These are phyloP conservation scores for Phoxinus dragarum DNA, from an alignment of 2,797 vertebrate species.

Conservation along the genomic window DNA sequence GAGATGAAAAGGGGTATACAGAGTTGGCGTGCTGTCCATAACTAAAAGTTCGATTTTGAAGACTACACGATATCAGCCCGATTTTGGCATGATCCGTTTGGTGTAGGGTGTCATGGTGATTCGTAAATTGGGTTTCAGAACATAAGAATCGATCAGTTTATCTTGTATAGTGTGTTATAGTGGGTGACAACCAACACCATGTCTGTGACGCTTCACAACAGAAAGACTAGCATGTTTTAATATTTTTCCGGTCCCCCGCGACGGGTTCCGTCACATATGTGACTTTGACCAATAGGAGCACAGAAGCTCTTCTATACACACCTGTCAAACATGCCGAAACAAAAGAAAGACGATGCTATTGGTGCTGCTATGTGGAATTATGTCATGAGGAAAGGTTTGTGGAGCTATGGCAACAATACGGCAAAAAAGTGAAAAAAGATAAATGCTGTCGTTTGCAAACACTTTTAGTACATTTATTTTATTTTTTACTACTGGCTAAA, in stretches of 20 bases:
- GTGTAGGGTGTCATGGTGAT: too few relatives aligned
- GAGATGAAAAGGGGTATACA: not conserved
- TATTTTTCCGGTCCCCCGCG: too few relatives aligned
- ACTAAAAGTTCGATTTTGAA: too few relatives aligned
- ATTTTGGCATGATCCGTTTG: not conserved
- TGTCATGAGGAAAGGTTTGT: not conserved
- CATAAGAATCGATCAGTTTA: not conserved
- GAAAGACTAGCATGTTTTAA: not conserved
- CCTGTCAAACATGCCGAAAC: not conserved
- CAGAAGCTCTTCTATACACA: not conserved
- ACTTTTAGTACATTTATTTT: too few relatives aligned
- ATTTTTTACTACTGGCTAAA: too few relatives aligned
- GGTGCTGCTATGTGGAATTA: not conserved
- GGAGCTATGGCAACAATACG: not conserved
- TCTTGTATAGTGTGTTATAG: not conserved
- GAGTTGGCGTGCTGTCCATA: too few relatives aligned
- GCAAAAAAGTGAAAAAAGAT: too few relatives aligned
- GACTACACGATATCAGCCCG: not conserved
- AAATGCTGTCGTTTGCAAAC: too few relatives aligned
- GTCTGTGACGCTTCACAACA: not conserved
- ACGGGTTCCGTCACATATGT: too few relatives aligned
- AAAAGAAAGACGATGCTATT: not conserved
- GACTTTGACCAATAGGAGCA: not conserved
- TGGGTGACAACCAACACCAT: not conserved
- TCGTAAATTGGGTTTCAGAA: too few relatives aligned